phyloP scores from a whole-genome alignment of 2,797 vertebrate genomes.

The Pitangus sulphuratus region DNA sequence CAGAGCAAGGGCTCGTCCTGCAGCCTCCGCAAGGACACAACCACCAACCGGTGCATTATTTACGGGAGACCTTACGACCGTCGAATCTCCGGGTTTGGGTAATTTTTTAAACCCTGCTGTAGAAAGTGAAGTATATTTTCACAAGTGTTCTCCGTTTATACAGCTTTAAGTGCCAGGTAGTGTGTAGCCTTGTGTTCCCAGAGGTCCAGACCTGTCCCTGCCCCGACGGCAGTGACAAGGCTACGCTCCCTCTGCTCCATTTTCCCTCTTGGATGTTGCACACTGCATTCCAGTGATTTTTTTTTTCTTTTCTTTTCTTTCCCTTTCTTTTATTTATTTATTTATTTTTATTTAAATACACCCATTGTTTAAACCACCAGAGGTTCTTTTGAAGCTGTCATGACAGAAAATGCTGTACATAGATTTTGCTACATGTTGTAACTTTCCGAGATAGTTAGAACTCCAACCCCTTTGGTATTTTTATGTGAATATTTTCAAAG shows the following conservation, averaged over 20 bases:
- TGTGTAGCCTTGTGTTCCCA: neutral
- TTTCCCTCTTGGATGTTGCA: neutral
- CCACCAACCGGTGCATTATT: slow-evolving; percentile 26
- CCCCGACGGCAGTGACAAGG: accelerated
- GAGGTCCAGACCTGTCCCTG: neutral
- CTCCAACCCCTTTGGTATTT: slow-evolving; percentile 30
- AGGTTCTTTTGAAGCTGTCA: neutral
- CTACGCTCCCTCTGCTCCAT: neutral
- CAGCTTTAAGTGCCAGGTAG: slow-evolving; percentile 62
- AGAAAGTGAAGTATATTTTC: slow-evolving; percentile 29
- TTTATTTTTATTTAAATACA: neutral
- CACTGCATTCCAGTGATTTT: neutral
- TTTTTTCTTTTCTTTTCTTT: neutral
- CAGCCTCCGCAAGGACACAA: neutral
- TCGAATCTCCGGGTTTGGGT: neutral
- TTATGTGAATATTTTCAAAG: slow-evolving; percentile 54
- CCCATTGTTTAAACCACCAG: neutral
- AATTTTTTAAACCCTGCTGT: neutral
- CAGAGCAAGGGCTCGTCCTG: neutral
- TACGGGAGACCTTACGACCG: neutral
- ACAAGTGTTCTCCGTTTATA: neutral
- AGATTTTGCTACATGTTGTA: slow-evolving; percentile 36
- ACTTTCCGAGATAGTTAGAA: neutral
- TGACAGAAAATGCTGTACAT: slow-evolving; percentile 37
- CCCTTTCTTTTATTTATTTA: too few relatives aligned